A percentile compares a stretch with the other conserved stretches of the same genome.
Conservation (phyloP, 2,888 invertebrate genomes). For the Hypomecis punctinalis region DNA sequence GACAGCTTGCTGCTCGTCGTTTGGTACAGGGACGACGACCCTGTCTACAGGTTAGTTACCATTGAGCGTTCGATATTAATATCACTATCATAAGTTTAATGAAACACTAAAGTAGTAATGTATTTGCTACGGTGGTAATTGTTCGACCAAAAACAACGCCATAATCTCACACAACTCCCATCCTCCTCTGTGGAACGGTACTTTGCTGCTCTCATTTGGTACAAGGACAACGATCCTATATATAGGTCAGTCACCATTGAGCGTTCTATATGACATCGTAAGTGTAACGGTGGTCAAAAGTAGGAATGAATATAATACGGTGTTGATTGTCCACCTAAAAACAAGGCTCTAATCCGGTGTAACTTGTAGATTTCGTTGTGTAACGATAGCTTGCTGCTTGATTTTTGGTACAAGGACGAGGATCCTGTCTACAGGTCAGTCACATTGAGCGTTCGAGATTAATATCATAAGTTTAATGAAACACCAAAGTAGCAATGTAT, state of each 20-base stretch:
- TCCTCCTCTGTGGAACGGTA: too few relatives aligned
- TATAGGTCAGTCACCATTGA: too few relatives aligned
- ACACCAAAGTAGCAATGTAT: background rate
- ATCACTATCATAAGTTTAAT: background rate
- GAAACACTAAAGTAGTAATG: background rate
- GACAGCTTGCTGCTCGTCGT: slow-evolving; percentile 94
- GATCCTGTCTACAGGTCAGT: slow-evolving; percentile 94
- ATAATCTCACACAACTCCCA: too few relatives aligned
- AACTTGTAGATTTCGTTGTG: slow-evolving; percentile 89
- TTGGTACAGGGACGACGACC: slow-evolving; percentile 95
- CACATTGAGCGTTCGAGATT: background rate
- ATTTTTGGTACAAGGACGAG: slow-evolving; percentile 96
- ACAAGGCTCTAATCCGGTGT: too few relatives aligned
- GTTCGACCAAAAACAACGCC: background rate
- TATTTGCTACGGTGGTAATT: background rate
- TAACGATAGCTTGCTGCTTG: slow-evolving; percentile 93
- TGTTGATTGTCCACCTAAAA: too few relatives aligned
- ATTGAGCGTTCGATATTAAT: background rate
- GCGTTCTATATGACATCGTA: too few relatives aligned
- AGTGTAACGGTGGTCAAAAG: too few relatives aligned
- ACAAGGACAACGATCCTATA: too few relatives aligned
- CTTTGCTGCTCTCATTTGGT: too few relatives aligned
- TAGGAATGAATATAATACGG: too few relatives aligned
- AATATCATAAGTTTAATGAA: background rate
- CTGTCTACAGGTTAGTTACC: slow-evolving; percentile 92